Base-by-base conservation (phyloP, 2,113 vertebrate species). In the Caranx melampygus region DNA sequence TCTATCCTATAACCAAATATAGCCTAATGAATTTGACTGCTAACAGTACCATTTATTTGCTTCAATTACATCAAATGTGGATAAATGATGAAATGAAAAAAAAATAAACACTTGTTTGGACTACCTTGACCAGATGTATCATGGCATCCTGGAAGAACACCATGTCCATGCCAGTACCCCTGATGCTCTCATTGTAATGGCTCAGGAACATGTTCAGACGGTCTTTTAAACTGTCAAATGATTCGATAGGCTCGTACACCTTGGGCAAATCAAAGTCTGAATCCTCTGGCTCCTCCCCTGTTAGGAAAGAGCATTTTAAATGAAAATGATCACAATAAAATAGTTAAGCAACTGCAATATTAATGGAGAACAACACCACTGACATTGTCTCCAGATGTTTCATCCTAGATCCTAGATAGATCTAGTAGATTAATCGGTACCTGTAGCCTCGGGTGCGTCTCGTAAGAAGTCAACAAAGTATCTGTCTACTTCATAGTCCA, bases 101-200 rank as follows among this genome's bases (percentile, higher is more conserved):
- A 45, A 6, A 31, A 44, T 34, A 57, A 11, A 1, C 0, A 16
- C 26, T 18, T 8, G 5, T 49, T 8, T 15, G n/a, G 0, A 37
- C 0, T 95, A 99, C 98, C 97, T 98, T 99, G 72, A 98, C 91
- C 85, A 99, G 93, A 88, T 99, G 97, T 80, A 95, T 89, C 96
- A 99, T 97, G 2, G 98, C 97, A 82, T 99, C 97, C 31, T 90
- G 91, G 76, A 99, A 99, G 91, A 99, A 99, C 54, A 99, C 97
- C 95, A 98, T 90, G 80, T 99, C 97, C 96, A 97, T 96, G 64
- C 94, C 95, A 16, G 94, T 87, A 6, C 97, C 98, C 10, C 96
- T 95, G 66, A 98, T 72, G 33, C 87, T 97, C 73, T 98, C 97
- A 16, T 98, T 98, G 73, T 97, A 97, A 31, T 89, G 87, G 82